A percentile compares a stretch with the other conserved stretches of the same genome.
phyloP scores from a whole-genome alignment of 1,140 invertebrate species.

The Drosophila virilis region DNA sequence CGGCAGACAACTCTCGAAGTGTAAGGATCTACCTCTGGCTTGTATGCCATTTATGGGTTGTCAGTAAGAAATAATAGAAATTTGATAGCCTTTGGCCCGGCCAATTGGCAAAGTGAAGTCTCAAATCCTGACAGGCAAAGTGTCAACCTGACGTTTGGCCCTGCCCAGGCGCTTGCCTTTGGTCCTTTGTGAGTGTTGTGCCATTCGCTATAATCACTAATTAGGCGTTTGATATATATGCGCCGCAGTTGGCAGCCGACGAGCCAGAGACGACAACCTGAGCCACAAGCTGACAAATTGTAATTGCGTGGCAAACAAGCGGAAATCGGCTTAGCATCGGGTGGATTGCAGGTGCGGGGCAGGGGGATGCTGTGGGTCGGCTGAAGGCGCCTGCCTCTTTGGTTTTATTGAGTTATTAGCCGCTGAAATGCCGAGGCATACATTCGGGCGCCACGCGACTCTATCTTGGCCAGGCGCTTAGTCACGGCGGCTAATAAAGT shows the following conservation, averaged over 20 bases:
- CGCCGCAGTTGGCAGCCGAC: conserved; percentile 20
- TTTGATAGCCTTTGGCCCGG: conserved; percentile 26
- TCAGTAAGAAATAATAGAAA: conserved; percentile 21
- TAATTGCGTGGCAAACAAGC: conserved; percentile 81
- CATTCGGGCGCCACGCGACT: conserved; percentile 49
- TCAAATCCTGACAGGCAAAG: conserved; percentile 35
- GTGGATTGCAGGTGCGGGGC: neutral
- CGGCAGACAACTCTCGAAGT: too few relatives aligned
- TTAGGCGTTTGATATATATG: conserved; percentile 64
- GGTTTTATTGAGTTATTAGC: conserved; percentile 75
- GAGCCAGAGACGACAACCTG: conserved; percentile 34
- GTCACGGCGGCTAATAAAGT: conserved; percentile 68
- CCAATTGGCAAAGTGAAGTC: conserved; percentile 24
- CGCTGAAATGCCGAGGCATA: conserved; percentile 33
- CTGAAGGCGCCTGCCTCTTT: neutral
- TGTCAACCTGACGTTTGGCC: conserved; percentile 16
- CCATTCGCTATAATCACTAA: conserved; percentile 68
- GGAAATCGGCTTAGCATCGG: conserved; percentile 69
- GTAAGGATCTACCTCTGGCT: neutral
- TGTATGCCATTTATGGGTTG: conserved; percentile 29
- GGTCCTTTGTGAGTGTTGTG: conserved; percentile 26
- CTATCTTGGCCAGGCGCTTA: conserved; percentile 56
- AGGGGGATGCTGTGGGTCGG: neutral
- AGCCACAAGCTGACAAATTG: conserved; percentile 69
- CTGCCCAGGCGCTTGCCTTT: neutral